Conservation (phyloP, 2,888 invertebrate genomes). For the Lathronympha strigana region DNA sequence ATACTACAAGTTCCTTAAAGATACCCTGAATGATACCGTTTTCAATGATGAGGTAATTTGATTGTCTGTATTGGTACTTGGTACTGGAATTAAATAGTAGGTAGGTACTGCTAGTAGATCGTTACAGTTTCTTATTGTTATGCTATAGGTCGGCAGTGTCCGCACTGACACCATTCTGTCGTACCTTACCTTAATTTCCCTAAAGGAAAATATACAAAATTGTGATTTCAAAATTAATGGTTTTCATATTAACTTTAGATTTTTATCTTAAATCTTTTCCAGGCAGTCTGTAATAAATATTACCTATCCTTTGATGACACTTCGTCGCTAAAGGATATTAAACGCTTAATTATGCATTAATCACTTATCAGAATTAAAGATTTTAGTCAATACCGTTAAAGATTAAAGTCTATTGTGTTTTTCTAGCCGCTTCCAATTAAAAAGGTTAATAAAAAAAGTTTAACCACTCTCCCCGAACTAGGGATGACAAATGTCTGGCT, state of each 20-base stretch:
- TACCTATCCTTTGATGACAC: neutral
- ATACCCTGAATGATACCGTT: constrained; percentile 69
- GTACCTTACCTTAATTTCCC: neutral
- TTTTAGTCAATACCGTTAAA: too few species aligned
- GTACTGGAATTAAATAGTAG: neutral
- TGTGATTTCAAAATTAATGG: too few species aligned
- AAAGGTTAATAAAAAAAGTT: too few species aligned
- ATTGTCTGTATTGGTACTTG: neutral
- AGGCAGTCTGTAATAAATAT: neutral
- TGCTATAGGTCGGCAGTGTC: constrained; percentile 9
- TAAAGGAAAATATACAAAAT: neutral
- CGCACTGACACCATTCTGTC: constrained; percentile 14
- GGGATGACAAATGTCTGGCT: too few species aligned
- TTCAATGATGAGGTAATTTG: constrained; percentile 55
- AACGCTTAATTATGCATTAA: neutral
- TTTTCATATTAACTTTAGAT: too few species aligned
- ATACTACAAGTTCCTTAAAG: constrained; percentile 85
- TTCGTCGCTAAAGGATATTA: neutral
- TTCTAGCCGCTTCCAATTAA: too few species aligned
- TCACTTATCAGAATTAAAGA: neutral
- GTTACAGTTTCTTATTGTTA: neutral
- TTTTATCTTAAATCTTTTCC: neutral
- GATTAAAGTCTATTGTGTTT: too few species aligned
- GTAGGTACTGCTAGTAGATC: neutral
- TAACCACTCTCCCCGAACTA: too few species aligned